Evolutionary conservation across 2,888 invertebrate genomes (phyloP), one percentile per base, ranked within the genome.

Genomic region (Toxonevra muliebris): DNA sequence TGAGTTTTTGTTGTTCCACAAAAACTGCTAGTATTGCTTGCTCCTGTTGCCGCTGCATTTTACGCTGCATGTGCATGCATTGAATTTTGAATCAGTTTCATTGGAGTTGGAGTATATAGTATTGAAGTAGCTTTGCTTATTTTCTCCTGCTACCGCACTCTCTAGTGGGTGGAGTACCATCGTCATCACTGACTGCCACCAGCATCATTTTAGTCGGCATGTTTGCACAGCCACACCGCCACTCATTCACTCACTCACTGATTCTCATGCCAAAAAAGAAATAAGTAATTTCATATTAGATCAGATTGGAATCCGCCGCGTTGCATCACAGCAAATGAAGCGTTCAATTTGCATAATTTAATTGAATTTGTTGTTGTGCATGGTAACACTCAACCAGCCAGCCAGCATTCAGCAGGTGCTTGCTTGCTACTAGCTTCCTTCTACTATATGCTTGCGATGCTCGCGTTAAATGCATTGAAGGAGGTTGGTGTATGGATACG

Each of bases 341-440:
- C 74, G 73, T 75, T 73, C 77, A 74, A 80, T 80, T 80, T 80
- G 73, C 79, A 80, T 80, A 81, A 80, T 79, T 80, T 80, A 80
- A 80, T 80, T 80, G 81, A 80, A 81, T 80, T 79, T 76, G 74
- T 30, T 30, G 30, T 30, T 30, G 30, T 7, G 30, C 30, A 30
- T 30, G 30, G 30, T 30, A 30, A 30, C 30, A 30, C 45, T 15
- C 40, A 42, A 40, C 40, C 55, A 43, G 58, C 17, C 30, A 45
- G 55, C 45, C 48, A 55, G 55, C 45, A 17, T 55, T 11, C 43
- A 55, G 45, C 55, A 55, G 20, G 63, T 55, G 40, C 20, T 54
- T 43, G 43, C 54, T 54, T 43, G 54, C 42, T n/a, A 41, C 48
- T 61, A 43, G 43, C 5, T 19, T 40, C 30, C 55, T 63, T 43